These are phyloP conservation scores for Sterna hirundo DNA, from an alignment of 2,113 vertebrate species.

Conservation along the genomic window DNA sequence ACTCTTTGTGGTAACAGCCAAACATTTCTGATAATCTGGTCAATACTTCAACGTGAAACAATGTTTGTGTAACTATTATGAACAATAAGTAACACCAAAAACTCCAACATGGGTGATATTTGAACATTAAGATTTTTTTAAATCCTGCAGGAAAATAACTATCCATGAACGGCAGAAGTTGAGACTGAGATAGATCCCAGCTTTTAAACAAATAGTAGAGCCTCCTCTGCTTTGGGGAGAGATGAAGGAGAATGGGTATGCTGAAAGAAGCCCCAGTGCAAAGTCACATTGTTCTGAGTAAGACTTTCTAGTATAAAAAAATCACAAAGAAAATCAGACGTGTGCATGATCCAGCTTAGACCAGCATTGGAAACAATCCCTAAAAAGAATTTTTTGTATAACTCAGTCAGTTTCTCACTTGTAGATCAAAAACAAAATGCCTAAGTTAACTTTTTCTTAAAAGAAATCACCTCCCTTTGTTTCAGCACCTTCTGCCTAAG, in stretches of 20 bases:
- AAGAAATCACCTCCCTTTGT: not conserved
- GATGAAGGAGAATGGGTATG: not conserved
- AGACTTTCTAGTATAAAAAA: not conserved
- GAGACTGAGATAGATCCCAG: not conserved
- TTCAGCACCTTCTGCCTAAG: slow-evolving; percentile 42
- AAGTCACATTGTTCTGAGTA: not conserved
- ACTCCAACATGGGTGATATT: not conserved
- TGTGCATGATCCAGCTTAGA: not conserved
- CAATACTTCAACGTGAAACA: not conserved
- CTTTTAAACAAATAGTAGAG: not conserved
- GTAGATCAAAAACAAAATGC: not conserved
- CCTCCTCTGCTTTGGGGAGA: not conserved
- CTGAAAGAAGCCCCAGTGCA: not conserved
- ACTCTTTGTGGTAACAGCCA: not conserved
- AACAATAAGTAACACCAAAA: not conserved
- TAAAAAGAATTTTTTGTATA: not conserved
- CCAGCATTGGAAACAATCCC: not conserved
- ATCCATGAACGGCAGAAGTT: not conserved
- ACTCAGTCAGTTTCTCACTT: not conserved
- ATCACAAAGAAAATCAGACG: not conserved
- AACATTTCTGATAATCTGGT: not conserved
- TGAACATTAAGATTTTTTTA: not conserved
- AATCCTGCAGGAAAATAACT: not conserved
- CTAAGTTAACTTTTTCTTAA: not conserved
- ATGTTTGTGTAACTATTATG: not conserved